Conservation (phyloP, 2,797 vertebrate genomes). For the Labroides dimidiatus region DNA sequence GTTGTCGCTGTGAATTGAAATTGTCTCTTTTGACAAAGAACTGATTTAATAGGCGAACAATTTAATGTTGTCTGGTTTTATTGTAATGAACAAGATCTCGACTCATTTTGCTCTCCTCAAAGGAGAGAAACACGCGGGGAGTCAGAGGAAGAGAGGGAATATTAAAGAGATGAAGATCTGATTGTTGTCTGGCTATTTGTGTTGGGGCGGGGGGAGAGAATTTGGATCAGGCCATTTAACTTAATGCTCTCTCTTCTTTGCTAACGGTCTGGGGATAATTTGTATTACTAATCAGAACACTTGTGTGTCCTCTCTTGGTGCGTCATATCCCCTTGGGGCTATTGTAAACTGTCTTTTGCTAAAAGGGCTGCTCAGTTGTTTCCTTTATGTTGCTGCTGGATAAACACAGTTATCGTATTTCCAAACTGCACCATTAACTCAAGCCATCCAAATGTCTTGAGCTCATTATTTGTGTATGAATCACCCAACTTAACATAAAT, state of each 20-base stretch:
- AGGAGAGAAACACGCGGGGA: constrained; percentile 43
- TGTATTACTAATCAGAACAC: constrained; percentile 80
- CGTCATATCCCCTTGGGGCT: constrained; percentile 62
- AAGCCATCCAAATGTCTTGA: constrained; percentile 13
- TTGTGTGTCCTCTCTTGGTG: constrained; percentile 67
- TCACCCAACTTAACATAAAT: constrained; percentile 26
- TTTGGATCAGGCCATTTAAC: constrained; percentile 77
- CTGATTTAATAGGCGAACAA: constrained; percentile 58
- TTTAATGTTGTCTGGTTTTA: constrained; percentile 65
- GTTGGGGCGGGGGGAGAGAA: constrained; percentile 71
- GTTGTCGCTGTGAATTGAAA: constrained; percentile 36
- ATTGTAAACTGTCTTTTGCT: constrained; percentile 62
- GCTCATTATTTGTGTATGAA: constrained; percentile 21
- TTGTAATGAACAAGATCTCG: constrained; percentile 65
- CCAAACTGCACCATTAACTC: constrained; percentile 48
- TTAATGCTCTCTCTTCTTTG: constrained; percentile 74
- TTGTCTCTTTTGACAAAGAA: constrained; percentile 49
- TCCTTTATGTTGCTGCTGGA: constrained; percentile 65
- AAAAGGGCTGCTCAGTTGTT: constrained; percentile 63
- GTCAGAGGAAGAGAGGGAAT: constrained; percentile 32
- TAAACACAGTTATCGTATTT: constrained; percentile 58
- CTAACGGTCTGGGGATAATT: constrained; percentile 79
- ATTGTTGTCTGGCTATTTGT: constrained; percentile 68
- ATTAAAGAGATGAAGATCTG: constrained; percentile 62
- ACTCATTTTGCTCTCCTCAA: constrained; percentile 59